Base-by-base conservation (phyloP, 2,797 vertebrate species). In the Chanos chanos region DNA sequence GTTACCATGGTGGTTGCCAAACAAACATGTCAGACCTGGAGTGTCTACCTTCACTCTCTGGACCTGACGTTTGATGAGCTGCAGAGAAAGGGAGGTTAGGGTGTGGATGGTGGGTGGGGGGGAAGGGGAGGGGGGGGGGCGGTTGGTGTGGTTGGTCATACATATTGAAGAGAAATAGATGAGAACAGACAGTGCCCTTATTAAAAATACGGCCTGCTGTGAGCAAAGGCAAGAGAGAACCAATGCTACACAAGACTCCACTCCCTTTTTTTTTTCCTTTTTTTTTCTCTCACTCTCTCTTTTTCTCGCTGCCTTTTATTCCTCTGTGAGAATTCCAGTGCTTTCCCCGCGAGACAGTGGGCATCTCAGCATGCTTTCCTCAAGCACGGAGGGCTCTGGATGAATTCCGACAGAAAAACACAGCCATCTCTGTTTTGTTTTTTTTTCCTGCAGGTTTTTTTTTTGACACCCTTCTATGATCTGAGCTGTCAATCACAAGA, bases 171-270 rank as follows among this genome's bases (percentile, higher is more conserved):
- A 63, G 9, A 63, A 48, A 48, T 13, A 66, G 71, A 54, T 74
- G 69, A 72, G 63, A 75, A 45, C 74, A 85, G 72, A 24, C 73
- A 71, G 80, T 75, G 47, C 40, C 75, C 66, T 75, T 69, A 72
- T 84, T 80, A 85, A 76, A 78, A 87, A 83, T 78, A 68, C 78
- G 70, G 54, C 77, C 64, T 60, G 16, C 67, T 83, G 80, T 49
- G 57, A 80, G 58, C 15, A 72, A 71, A 78, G 68, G 58, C 58
- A n/a, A 75, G 66, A 53, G 60, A 21, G 7, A 72, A 77, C 65
- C 53, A 51, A 60, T 55, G 41, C 62, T 64, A 75, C 80, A 72
- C 81, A 82, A 83, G 75, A 66, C 77, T 68, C 61, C 74, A 59
- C 62, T 64, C 70, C 58, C 51, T 68, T 64, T 67, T 18, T 6